A percentile compares a stretch with the other conserved stretches of the same genome.
Evolutionary conservation across 2,888 invertebrate species (phyloP).

Genomic region (Tetramorium bicarinatum): DNA sequence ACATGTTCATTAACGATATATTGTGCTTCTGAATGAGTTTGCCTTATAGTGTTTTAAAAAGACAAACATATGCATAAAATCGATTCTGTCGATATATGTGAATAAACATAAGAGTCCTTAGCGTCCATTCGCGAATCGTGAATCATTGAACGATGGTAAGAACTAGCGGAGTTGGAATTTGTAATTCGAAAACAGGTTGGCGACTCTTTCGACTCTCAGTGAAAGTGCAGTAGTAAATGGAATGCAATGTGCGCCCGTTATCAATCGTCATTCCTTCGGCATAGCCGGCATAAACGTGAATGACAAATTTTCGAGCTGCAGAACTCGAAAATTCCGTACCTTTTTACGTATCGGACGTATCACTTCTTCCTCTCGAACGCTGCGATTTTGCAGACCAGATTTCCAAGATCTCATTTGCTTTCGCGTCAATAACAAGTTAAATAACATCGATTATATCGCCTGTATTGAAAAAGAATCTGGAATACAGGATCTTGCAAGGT

Average conservation of each 20-base stretch:
- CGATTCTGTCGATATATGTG: neutral
- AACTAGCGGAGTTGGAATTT: constrained; percentile 42
- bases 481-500: neutral
- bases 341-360: neutral
- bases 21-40: neutral
- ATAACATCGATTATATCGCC: neutral
- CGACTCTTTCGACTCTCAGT: constrained; percentile 54
- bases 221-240: constrained; percentile 48
- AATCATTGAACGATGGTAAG: constrained; percentile 41
- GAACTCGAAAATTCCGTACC: neutral
- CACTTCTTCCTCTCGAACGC: neutral
- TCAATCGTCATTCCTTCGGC: constrained; percentile 42
- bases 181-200: constrained; percentile 53
- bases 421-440: neutral
- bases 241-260: constrained; percentile 45
- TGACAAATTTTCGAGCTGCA: constrained; percentile 23
- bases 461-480: neutral
- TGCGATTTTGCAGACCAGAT: neutral
- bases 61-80: neutral
- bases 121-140: neutral
- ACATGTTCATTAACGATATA: neutral
- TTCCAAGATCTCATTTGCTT: neutral
- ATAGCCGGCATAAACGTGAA: constrained; percentile 5
- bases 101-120: neutral
- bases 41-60: neutral